Conservation (phyloP, 2,888 invertebrate species). For the Argyresthia albistria region DNA sequence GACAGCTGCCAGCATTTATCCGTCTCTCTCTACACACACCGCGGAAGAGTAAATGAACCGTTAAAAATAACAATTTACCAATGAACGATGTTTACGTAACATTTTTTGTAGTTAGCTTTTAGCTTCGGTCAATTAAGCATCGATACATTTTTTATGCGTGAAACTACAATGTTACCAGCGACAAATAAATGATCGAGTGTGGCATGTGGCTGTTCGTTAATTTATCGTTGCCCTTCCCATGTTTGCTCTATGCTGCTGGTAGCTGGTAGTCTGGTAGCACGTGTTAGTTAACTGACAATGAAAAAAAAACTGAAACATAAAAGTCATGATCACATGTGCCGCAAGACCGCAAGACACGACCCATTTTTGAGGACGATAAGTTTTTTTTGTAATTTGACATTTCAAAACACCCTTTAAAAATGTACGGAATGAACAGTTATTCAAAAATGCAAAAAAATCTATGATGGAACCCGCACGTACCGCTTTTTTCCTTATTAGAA, state of each 20-base stretch:
- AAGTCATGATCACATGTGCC: neutral
- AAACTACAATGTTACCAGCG: constrained; percentile 10
- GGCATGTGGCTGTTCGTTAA: constrained; percentile 26
- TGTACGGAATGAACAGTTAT: no score
- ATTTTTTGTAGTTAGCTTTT: constrained; percentile 40
- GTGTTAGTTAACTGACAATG: constrained; percentile 38
- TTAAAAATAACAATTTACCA: constrained; percentile 51
- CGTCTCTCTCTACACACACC: constrained; percentile 24
- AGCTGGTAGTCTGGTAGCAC: constrained; percentile 31
- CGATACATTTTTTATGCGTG: constrained; percentile 2
- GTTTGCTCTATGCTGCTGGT: constrained; percentile 23
- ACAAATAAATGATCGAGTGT: constrained; percentile 29
- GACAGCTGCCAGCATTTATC: constrained; percentile 63
- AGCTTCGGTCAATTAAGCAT: constrained; percentile 44
- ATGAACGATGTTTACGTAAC: constrained; percentile 27
- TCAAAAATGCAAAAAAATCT: neutral
- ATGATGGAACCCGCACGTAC: neutral
- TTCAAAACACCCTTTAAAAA: no score
- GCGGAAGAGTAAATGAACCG: constrained; percentile 55
- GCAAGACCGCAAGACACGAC: no score
- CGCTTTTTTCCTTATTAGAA: neutral
- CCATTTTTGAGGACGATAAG: no score
- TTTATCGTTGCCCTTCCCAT: constrained; percentile 20
- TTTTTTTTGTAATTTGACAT: no score
- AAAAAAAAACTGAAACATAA: neutral